Evolutionary conservation across 2,888 invertebrate genomes (phyloP).

Genomic region (Apodemia hepburni): DNA sequence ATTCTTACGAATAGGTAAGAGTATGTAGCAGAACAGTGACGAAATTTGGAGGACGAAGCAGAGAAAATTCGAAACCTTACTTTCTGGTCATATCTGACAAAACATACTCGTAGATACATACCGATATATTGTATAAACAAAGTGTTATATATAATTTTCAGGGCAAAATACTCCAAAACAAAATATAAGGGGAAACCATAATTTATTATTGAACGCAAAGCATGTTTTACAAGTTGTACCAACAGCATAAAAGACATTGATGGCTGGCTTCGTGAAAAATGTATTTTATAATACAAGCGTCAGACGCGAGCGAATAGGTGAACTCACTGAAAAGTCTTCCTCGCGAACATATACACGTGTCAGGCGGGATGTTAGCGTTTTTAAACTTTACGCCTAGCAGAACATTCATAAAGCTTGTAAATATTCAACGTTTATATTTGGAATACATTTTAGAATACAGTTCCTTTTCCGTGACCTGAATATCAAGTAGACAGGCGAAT

Average conservation of each 20-base stretch:
- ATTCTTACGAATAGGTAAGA: too few species aligned
- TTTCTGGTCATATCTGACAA: too few species aligned
- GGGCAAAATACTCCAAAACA: neutral
- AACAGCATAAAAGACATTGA: conserved; percentile 40
- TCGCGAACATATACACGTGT: conserved; percentile 35
- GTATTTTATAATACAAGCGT: conserved; percentile 42
- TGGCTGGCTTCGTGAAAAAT: conserved; percentile 55
- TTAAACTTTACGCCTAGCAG: conserved; percentile 36
- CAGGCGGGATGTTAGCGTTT: conserved; percentile 38
- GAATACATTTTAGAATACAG: conserved; percentile 21
- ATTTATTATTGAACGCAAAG: conserved; percentile 18
- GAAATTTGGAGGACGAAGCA: too few species aligned
- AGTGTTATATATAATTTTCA: neutral
- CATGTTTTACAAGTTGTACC: conserved; percentile 21
- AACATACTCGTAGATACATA: too few species aligned
- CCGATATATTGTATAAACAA: neutral
- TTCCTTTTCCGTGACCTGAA: conserved; percentile 19
- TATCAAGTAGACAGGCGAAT: conserved; percentile 14
- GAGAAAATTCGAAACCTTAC: too few species aligned
- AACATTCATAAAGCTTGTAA: conserved; percentile 37
- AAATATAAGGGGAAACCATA: conserved; percentile 15
- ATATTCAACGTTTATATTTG: conserved; percentile 20
- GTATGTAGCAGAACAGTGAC: too few species aligned
- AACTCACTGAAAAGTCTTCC: conserved; percentile 50
- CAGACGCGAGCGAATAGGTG: conserved; percentile 37